Evolutionary conservation across 2,797 vertebrate species (phyloP), one percentile per base, ranked within the genome.

Genomic region (Thalassophryne amazonica): DNA sequence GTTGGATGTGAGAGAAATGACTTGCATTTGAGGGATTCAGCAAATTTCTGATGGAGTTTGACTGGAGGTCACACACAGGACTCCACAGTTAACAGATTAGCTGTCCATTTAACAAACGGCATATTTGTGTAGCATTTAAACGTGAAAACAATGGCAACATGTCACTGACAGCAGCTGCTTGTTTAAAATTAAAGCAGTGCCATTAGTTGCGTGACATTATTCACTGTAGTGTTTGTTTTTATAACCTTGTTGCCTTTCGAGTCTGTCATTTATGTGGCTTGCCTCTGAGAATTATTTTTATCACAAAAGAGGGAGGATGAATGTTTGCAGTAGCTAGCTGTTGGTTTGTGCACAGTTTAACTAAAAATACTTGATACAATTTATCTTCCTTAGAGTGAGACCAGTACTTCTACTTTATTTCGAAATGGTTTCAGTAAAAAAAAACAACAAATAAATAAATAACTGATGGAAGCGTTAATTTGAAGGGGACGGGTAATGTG

Each of bases 381-480:
- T 34, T 21, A 0, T 46, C 56, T 73, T 79, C 69, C 78, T 83
- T 59, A 7, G 6, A 73, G 79, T 86, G 85, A 88, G 81, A 82
- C 80, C 52, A 37, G 23, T 16, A 38, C 34, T 67, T 84, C 64
- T 68, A 48, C 45, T 7, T 28, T 22, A 12, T 11, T 19, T 31
- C 17, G 57, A 67, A 51, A 8, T 43, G 3, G 1, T 28, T 41
- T 45, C 29, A 3, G 1, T n/a, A n/a, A n/a, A n/a, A n/a, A n/a
- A n/a, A n/a, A n/a, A n/a, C n/a, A n/a, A n/a, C n/a, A 19, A 15
- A 33, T 35, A 22, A 63, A 62, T 30, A 41, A 33, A 18, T 51
- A 68, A 49, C 7, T 7, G 31, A 46, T 78, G 86, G 90, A 92
- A 85, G 89, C 88, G 86, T 92, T 92, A 83, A 90, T 89, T 88